Percentiles rank a stretch among this genome's conserved stretches.
Conservation (phyloP, 2,797 vertebrate genomes). For the Acipenser transmontanus region DNA sequence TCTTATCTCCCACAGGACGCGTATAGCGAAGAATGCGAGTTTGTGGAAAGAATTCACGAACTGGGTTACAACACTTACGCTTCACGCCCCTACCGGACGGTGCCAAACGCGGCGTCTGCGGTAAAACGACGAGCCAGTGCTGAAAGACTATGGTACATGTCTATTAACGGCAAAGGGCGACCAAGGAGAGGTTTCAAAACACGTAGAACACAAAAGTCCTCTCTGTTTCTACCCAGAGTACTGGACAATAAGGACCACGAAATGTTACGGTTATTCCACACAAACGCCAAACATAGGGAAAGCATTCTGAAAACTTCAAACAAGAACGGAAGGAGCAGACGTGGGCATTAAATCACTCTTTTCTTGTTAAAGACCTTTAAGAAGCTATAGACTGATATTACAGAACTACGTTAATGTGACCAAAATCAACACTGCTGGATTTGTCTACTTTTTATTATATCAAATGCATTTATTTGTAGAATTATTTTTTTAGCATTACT, state of each 20-base stretch:
- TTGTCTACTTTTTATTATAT: slow-evolving; percentile 9
- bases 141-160: slow-evolving; percentile 89
- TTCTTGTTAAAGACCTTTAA: slow-evolving; percentile 6
- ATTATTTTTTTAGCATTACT: slow-evolving; percentile 25
- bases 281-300: slow-evolving; percentile 42
- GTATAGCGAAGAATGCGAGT: slow-evolving; percentile 90
- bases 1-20: slow-evolving; percentile 58
- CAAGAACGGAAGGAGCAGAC: slow-evolving; percentile 47
- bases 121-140: slow-evolving; percentile 59
- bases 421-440: slow-evolving; percentile 36
- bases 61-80: slow-evolving; percentile 93
- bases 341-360: slow-evolving; percentile 45
- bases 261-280: slow-evolving; percentile 71
- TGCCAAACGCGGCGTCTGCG: slow-evolving; percentile 50
- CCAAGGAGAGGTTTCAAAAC: slow-evolving; percentile 89
- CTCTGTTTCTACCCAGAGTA: slow-evolving; percentile 88
- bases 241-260: slow-evolving; percentile 88
- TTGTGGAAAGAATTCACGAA: slow-evolving; percentile 91
- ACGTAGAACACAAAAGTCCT: slow-evolving; percentile 88
- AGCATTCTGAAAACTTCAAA: slow-evolving; percentile 24
- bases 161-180: slow-evolving; percentile 92
- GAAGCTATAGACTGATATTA: slow-evolving; percentile 28
- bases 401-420: slow-evolving; percentile 27
- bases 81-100: slow-evolving; percentile 75
- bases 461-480: slow-evolving; percentile 23